Conservation (phyloP, 1,140 invertebrate genomes). For the Pinna nobilis region DNA sequence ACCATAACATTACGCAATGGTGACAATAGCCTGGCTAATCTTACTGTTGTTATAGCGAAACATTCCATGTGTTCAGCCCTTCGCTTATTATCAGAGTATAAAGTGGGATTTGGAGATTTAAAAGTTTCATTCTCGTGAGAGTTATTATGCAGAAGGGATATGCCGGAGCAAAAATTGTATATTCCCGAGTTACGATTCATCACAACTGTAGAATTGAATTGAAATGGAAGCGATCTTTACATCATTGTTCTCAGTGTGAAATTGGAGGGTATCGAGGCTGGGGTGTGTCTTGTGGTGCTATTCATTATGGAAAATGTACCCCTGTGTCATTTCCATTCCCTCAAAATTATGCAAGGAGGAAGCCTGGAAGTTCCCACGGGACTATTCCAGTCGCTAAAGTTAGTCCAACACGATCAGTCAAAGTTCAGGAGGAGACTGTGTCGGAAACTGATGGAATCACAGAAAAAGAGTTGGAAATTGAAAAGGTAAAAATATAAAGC, state of each 20-base stretch:
- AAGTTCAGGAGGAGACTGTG: background rate
- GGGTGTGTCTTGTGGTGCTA: conserved; percentile 74
- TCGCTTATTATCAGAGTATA: too few relatives aligned
- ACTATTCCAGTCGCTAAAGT: conserved; percentile 35
- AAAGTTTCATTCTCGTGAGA: too few relatives aligned
- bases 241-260: conserved; percentile 76
- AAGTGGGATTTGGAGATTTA: too few relatives aligned
- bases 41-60: too few relatives aligned
- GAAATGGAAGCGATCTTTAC: conserved; percentile 75
- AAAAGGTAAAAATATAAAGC: too few relatives aligned
- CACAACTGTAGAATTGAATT: conserved; percentile 73
- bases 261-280: conserved; percentile 46
- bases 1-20: too few relatives aligned
- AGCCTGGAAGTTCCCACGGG: conserved; percentile 31
- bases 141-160: conserved; percentile 49
- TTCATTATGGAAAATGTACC: conserved; percentile 79
- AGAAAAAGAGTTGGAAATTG: background rate
- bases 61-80: too few relatives aligned
- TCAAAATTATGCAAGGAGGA: conserved; percentile 65
- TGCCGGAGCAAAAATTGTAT: conserved; percentile 55
- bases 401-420: conserved; percentile 19
- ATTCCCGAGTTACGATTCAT: conserved; percentile 70
- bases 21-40: too few relatives aligned
- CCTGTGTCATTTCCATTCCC: conserved; percentile 71
- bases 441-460: background rate